Evolutionary conservation across 1,140 invertebrate genomes (phyloP).

Genomic region (Rhopalosiphum maidis): DNA sequence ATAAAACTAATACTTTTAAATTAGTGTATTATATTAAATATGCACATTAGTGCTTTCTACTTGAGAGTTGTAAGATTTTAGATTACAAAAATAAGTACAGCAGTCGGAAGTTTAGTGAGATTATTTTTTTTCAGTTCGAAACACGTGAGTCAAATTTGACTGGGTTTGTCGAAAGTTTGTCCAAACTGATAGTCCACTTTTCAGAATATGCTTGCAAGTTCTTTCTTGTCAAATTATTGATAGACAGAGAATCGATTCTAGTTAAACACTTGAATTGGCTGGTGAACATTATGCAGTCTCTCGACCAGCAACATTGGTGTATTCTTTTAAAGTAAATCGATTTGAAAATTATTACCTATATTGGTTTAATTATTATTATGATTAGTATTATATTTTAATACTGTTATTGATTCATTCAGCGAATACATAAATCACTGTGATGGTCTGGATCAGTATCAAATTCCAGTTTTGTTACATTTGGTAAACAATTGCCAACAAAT

Average conservation of each 20-base stretch:
- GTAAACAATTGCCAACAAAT: slow-evolving; percentile 26
- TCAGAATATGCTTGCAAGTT: slow-evolving; percentile 40
- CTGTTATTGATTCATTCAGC: not conserved
- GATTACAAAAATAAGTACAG: not conserved
- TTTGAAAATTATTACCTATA: not conserved
- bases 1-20: not conserved
- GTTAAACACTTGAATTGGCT: slow-evolving; percentile 46
- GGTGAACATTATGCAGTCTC: not conserved
- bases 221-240: not conserved
- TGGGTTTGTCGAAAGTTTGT: slow-evolving; percentile 16
- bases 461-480: slow-evolving; percentile 26
- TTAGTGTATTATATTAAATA: not conserved
- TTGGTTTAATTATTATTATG: not conserved
- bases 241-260: slow-evolving; percentile 17
- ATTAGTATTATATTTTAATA: not conserved
- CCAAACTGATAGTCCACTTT: slow-evolving; percentile 35
- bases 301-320: slow-evolving; percentile 34
- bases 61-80: not conserved
- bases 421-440: slow-evolving; percentile 16
- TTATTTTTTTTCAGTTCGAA: slow-evolving; percentile 22
- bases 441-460: not conserved
- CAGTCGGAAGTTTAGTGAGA: not conserved
- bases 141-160: slow-evolving; percentile 14
- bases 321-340: not conserved
- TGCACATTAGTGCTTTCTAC: not conserved